Evolutionary conservation across 2,797 vertebrate species (phyloP).

Genomic region (Silurus aristotelis): DNA sequence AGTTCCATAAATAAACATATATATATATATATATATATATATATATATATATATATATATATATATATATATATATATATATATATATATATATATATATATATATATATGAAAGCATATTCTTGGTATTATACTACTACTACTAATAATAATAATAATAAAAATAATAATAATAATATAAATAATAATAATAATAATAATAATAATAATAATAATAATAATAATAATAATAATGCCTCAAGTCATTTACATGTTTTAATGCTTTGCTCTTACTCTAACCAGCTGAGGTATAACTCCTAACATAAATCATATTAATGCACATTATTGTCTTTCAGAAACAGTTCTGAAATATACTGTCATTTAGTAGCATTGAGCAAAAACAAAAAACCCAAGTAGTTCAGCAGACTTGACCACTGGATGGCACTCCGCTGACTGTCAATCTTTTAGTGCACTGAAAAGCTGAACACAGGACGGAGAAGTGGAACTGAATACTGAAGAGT

Average conservation of each 20-base stretch:
- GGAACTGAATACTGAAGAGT: background rate
- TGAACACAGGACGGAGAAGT: background rate
- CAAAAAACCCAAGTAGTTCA: background rate
- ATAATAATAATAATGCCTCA: no score
- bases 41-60: no score
- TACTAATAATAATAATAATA: no score
- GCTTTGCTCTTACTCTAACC: background rate
- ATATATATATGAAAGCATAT: no score
- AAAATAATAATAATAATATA: no score
- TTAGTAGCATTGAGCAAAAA: background rate
- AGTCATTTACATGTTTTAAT: background rate
- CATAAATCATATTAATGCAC: background rate
- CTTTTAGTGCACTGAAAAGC: background rate
- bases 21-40: no score
- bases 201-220: no score
- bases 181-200: no score
- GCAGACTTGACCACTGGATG: background rate
- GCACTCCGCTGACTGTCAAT: background rate
- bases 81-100: no score
- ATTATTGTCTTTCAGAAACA: background rate
- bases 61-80: no score
- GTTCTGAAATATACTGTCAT: background rate
- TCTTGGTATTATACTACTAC: no score
- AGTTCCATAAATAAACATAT: no score
- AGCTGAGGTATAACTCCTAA: background rate